These are phyloP conservation scores for Bicyclus anynana DNA, from an alignment of 1,140 invertebrate genomes.

Conservation along the genomic window DNA sequence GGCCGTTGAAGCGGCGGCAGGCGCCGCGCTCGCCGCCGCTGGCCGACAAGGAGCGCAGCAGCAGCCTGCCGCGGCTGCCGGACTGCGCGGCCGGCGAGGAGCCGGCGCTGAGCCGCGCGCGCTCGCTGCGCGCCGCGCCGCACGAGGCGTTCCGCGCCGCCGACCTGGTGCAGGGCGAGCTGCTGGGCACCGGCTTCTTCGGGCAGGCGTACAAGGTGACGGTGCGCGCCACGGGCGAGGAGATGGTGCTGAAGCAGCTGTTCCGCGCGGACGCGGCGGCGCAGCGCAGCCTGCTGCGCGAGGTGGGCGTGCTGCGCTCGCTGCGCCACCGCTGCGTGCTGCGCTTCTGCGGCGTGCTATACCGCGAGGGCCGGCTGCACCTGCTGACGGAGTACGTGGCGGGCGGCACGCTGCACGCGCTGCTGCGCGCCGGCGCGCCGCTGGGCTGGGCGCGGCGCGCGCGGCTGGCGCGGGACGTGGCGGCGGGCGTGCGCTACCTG, in stretches of 20 bases:
- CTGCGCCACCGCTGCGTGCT: slow-evolving; percentile 94
- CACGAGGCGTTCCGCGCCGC: slow-evolving; percentile 93
- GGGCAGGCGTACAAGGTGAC: slow-evolving; percentile 95
- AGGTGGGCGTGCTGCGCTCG: slow-evolving; percentile 92
- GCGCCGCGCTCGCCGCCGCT: slow-evolving; percentile 54
- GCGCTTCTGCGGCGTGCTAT: slow-evolving; percentile 94
- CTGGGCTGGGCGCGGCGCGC: slow-evolving; percentile 91
- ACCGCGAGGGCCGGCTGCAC: slow-evolving; percentile 94
- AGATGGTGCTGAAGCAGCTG: slow-evolving; percentile 97
- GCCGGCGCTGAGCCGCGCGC: slow-evolving; percentile 86
- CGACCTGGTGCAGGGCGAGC: slow-evolving; percentile 88
- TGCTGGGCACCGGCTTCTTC: slow-evolving; percentile 95
- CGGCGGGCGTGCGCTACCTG: slow-evolving; percentile 94
- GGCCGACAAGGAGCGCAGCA: slow-evolving; percentile 88
- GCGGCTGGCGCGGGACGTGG: slow-evolving; percentile 93
- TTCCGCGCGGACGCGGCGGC: slow-evolving; percentile 96
- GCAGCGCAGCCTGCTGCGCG: slow-evolving; percentile 95
- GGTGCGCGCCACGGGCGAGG: slow-evolving; percentile 91
- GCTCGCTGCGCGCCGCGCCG: slow-evolving; percentile 88
- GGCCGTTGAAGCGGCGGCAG: slow-evolving; percentile 68
- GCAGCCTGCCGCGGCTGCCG: slow-evolving; percentile 90
- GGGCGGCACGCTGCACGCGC: slow-evolving; percentile 89
- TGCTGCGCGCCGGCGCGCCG: slow-evolving; percentile 75
- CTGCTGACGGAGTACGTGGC: slow-evolving; percentile 95
- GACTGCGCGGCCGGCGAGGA: slow-evolving; percentile 79